Conservation (phyloP, 1,140 invertebrate genomes). For the Lepidurus packardi region DNA sequence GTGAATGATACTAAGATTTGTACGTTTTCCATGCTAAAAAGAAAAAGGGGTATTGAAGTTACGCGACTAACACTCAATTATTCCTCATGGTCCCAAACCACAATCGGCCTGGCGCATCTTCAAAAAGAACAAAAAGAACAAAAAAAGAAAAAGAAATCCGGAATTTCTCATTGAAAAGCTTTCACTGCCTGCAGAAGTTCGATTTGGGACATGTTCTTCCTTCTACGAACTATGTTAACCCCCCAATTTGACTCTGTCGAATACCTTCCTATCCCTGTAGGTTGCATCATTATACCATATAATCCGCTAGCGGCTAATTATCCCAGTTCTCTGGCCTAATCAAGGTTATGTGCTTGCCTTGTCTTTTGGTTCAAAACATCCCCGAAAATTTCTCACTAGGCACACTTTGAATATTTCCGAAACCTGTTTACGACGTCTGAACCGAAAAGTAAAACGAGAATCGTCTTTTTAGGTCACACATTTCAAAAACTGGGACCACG, state of each 20-base stretch:
- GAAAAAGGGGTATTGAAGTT: background rate
- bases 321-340: background rate
- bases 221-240: background rate
- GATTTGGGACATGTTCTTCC: background rate
- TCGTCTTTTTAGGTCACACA: background rate
- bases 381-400: background rate
- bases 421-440: background rate
- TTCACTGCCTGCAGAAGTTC: background rate
- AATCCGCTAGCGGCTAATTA: background rate
- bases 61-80: background rate
- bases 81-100: background rate
- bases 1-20: too few relatives aligned
- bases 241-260: background rate
- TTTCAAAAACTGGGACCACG: background rate
- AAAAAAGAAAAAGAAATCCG: background rate
- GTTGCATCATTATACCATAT: background rate
- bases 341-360: background rate
- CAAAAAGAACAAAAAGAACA: background rate
- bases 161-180: background rate
- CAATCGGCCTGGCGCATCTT: constrained; percentile 2
- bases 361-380: background rate
- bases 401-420: background rate
- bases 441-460: background rate
- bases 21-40: background rate
- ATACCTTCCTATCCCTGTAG: background rate